Evolutionary conservation across 1,140 invertebrate species (phyloP), one percentile per base, ranked within the genome.

Genomic region (Drosophila nigromelanica): DNA sequence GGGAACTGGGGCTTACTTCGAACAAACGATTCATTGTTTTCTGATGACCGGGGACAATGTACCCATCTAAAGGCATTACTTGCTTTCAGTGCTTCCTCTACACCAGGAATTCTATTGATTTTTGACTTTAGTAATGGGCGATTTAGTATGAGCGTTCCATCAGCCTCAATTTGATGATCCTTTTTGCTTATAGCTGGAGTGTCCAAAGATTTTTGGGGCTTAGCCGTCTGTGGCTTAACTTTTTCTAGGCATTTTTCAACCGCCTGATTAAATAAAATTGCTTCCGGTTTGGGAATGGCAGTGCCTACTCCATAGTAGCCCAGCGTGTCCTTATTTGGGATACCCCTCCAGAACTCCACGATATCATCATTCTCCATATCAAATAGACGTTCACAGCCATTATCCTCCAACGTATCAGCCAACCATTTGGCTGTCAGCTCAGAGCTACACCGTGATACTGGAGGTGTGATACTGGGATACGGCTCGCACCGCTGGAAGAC

Each of bases 271-370:
- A 27, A 71, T 6, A 35, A 12, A 5, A 58, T 4, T 3, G 51
- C 68, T 10, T 56, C 61, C 0, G 60, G 42, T 3, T 6, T 30
- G 5, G 27, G 18, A n/a, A 43, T 66, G 2, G 2, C 37, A 11
- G 60, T 5, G 11, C 45, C 30, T 1, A 72, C 8, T 2, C 69
- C 69, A 27, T 72, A 71, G 7, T 30, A 66, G 5, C 52, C 5
- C 0, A 64, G 11, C 2, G 43, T 10, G 0, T 71, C 27, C 15
- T 66, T 71, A 3, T 56, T 18, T 7, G 61, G 68, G 5, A 43
- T 58, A 24, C 3, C 4, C 27, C 42, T 58, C 68, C 68, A 71
- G 10, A 66, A 3, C 2, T 71, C 68, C 5, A 71, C 4, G 14
- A 50, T n/a, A 27, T 71, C 61, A 21, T 64, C 60, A 0, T 35